Percentiles rank a stretch among this genome's conserved stretches.
These are phyloP conservation scores for Buphagus erythrorhynchus DNA, from an alignment of 2,797 vertebrate species.

Conservation along the genomic window DNA sequence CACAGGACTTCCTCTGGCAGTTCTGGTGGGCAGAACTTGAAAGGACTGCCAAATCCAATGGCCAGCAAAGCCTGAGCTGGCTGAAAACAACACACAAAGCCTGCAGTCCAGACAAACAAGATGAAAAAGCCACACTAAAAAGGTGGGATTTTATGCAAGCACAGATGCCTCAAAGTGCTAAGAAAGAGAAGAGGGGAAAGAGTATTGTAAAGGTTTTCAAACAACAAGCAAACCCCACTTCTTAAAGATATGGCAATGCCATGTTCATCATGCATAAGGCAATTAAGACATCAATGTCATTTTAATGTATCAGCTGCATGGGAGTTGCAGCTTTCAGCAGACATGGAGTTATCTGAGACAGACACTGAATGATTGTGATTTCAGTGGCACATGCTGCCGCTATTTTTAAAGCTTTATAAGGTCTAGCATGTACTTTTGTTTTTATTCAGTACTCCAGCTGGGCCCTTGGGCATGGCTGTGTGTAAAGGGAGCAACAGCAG, in stretches of 20 bases:
- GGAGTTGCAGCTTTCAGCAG: not conserved
- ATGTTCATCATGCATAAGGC: not conserved
- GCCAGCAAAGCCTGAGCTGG: constrained; percentile 77
- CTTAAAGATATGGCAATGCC: not conserved
- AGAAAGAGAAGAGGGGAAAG: not conserved
- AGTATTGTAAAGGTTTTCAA: not conserved
- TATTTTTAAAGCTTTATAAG: not conserved
- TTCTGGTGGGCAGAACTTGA: constrained; percentile 70
- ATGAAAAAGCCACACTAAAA: constrained; percentile 73
- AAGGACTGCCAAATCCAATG: constrained; percentile 72
- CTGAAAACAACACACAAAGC: constrained; percentile 79
- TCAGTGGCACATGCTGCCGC: fast-evolving
- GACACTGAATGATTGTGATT: fast-evolving
- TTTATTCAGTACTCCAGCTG: not conserved
- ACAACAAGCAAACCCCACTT: not conserved
- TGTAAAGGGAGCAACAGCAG: not conserved
- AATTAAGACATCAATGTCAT: constrained; percentile 4
- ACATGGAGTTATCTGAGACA: not conserved
- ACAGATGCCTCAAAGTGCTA: constrained; percentile 55
- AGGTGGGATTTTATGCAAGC: constrained; percentile 66
- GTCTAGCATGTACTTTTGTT: not conserved
- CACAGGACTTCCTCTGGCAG: constrained; percentile 78
- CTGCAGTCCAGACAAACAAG: constrained; percentile 78
- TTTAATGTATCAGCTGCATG: not conserved
- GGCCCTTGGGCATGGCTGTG: not conserved